These are phyloP conservation scores for Falco novaeseelandiae DNA, from an alignment of 2,797 vertebrate species.

Conservation along the genomic window DNA sequence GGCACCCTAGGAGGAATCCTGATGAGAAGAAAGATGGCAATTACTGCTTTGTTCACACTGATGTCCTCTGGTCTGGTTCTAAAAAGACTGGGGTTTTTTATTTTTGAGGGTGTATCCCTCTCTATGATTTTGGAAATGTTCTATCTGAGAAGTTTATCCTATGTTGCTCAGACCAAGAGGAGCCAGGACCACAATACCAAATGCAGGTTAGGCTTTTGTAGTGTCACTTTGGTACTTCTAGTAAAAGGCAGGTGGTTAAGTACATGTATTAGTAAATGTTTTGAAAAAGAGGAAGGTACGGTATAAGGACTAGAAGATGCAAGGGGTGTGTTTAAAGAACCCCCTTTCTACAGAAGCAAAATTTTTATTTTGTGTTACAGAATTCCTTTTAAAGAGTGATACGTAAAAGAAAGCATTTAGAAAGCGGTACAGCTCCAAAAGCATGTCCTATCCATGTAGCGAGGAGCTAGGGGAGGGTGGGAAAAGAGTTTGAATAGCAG, in stretches of 20 bases:
- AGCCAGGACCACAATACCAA: background rate
- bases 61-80: conserved; percentile 20
- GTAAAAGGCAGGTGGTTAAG: background rate
- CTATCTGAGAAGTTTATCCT: background rate
- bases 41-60: conserved; percentile 10
- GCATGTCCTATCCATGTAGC: background rate
- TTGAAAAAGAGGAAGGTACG: conserved; percentile 27
- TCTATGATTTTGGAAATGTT: background rate
- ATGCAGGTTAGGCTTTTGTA: background rate
- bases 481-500: background rate
- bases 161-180: background rate
- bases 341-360: background rate
- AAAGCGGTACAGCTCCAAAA: conserved; percentile 47
- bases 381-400: background rate
- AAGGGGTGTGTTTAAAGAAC: background rate
- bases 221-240: conserved; percentile 23
- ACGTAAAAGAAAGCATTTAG: background rate
- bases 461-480: background rate
- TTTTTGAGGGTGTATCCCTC: background rate
- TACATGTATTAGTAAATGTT: background rate
- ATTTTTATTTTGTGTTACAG: background rate
- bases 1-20: conserved; percentile 15
- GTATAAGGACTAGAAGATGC: background rate
- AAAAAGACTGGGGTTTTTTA: background rate
- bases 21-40: background rate